These are phyloP conservation scores for Coboldia fuscipes DNA, from an alignment of 1,140 invertebrate species.

Conservation along the genomic window DNA sequence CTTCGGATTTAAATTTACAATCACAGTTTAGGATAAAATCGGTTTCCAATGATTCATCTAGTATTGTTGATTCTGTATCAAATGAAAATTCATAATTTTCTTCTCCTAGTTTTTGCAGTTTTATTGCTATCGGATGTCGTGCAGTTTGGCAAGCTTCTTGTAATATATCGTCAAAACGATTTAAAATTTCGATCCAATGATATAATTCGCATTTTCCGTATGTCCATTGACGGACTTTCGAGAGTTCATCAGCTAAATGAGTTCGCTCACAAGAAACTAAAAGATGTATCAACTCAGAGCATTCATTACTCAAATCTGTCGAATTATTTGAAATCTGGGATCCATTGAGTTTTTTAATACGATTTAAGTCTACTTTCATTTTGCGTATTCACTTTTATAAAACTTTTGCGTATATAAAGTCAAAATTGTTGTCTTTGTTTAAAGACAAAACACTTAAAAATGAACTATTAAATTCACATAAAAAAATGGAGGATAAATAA, in stretches of 20 bases:
- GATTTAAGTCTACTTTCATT: conserved; percentile 75
- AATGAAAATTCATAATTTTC: no score
- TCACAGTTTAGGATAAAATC: no score
- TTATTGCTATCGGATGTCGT: no score
- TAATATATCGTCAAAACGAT: conserved; percentile 63
- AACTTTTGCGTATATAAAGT: no score
- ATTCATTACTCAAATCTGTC: conserved; percentile 72
- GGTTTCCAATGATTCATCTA: no score
- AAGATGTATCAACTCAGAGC: conserved; percentile 57
- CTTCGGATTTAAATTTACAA: conserved; percentile 39
- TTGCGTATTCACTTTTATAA: conserved; percentile 8
- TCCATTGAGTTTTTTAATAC: conserved; percentile 74
- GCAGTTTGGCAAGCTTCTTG: conserved; percentile 46
- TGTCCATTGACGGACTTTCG: conserved; percentile 63
- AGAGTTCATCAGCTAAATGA: conserved; percentile 49
- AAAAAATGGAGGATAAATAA: no score
- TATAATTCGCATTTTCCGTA: conserved; percentile 81
- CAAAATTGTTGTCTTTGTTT: no score
- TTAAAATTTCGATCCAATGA: conserved; percentile 76
- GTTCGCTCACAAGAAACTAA: conserved; percentile 45
- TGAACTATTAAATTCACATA: no score
- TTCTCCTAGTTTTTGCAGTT: no score
- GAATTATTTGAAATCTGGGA: no score
- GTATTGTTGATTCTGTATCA: no score
- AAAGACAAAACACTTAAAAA: no score